Percentiles rank a stretch among this genome's conserved stretches.
phyloP scores from a whole-genome alignment of 2,797 vertebrate genomes.

The Okamejei kenojei region DNA sequence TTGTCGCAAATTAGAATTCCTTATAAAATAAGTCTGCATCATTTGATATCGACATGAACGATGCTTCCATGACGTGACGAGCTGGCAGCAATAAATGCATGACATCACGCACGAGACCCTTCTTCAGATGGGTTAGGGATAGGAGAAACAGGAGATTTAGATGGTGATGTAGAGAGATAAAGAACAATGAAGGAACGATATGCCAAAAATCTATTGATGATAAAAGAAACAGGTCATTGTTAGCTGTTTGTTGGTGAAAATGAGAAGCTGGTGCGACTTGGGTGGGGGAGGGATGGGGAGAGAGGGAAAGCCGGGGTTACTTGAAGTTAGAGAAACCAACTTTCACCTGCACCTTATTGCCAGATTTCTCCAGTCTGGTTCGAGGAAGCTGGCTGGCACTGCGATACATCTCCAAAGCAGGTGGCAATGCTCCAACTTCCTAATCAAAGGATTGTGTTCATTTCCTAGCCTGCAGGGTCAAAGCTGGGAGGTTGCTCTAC shows the following conservation, averaged over 20 bases:
- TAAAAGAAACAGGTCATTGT: no score
- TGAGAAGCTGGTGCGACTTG: no score
- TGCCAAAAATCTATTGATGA: no score
- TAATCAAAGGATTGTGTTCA: background rate
- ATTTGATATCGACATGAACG: background rate
- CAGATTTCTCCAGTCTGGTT: background rate
- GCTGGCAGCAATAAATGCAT: background rate
- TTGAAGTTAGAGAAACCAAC: no score
- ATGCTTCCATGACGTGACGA: background rate
- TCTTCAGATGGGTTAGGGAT: no score
- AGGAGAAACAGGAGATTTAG: no score
- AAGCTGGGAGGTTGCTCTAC: background rate
- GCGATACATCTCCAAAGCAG: background rate
- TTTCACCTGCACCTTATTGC: background rate
- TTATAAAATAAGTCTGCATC: background rate
- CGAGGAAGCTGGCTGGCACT: background rate
- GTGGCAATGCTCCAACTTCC: background rate
- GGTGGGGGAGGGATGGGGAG: no score
- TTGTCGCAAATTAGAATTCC: background rate
- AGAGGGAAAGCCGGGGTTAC: no score
- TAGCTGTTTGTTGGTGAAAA: no score
- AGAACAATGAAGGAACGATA: no score
- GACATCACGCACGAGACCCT: background rate
- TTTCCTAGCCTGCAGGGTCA: background rate
- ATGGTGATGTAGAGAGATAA: no score